Percentiles rank a stretch among this genome's conserved stretches.
Evolutionary conservation across 2,888 invertebrate species (phyloP).

Genomic region (Unio pictorum): DNA sequence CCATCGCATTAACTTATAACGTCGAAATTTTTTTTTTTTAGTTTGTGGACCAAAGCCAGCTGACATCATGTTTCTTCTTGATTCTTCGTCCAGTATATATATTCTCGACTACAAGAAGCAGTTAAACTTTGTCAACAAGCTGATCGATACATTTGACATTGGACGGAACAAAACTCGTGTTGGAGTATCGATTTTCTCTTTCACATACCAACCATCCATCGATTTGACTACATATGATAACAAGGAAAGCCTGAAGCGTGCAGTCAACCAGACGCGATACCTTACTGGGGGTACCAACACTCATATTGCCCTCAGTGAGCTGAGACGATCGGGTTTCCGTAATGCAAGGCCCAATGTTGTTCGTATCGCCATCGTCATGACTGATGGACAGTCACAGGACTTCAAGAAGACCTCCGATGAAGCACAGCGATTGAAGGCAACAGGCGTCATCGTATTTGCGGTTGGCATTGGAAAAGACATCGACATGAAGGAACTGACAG

Average conservation of each 20-base stretch:
- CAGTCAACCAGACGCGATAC: conserved; percentile 6
- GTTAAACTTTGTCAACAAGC: conserved; percentile 25
- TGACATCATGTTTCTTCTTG: conserved; percentile 16
- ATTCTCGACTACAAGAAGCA: conserved; percentile 34
- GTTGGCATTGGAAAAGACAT: conserved; percentile 15
- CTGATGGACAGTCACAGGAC: conserved; percentile 15
- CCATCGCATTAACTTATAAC: too few species aligned
- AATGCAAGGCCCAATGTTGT: conserved; percentile 9
- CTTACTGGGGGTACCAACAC: conserved; percentile 12
- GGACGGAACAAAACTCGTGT: conserved; percentile 22
- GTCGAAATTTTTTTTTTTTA: neutral
- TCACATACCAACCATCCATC: conserved; percentile 3
- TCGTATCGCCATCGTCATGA: conserved; percentile 12
- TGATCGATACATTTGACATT: conserved; percentile 29
- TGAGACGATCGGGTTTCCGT: neutral
- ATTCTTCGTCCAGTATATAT: conserved; percentile 36
- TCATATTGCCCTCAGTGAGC: conserved; percentile 6
- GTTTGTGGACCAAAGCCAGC: conserved; percentile 24
- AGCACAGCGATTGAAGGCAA: conserved; percentile 2
- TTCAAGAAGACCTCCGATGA: conserved; percentile 6
- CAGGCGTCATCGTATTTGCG: conserved; percentile 13
- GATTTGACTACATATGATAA: conserved; percentile 1
- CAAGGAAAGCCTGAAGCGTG: conserved; percentile 1
- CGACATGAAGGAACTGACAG: conserved; percentile 26
- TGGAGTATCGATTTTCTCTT: conserved; percentile 7